Conservation (phyloP, 2,888 invertebrate genomes). For the Drosophila engyochracea region DNA sequence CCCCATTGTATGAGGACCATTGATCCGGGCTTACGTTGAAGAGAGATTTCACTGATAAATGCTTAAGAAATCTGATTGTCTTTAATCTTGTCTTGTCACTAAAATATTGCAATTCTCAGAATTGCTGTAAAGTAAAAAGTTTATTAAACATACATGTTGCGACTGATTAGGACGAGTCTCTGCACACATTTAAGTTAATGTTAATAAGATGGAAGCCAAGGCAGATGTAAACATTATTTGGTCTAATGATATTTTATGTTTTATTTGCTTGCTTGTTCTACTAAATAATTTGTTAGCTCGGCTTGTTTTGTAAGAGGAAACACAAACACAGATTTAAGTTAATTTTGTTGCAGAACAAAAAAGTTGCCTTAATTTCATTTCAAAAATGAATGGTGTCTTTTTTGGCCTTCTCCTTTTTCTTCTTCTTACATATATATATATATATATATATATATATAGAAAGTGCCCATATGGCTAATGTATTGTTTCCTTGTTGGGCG, state of each 20-base stretch:
- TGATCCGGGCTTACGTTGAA: background rate
- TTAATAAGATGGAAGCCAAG: background rate
- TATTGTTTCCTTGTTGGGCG: slow-evolving; percentile 43
- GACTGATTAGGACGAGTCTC: no score
- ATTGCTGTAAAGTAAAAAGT: background rate
- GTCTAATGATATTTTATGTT: background rate
- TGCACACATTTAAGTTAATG: background rate
- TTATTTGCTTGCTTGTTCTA: background rate
- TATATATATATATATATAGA: slow-evolving; percentile 3
- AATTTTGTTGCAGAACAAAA: slow-evolving; percentile 10
- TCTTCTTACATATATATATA: background rate
- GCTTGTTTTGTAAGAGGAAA: background rate
- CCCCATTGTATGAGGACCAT: background rate
- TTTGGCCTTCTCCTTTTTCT: background rate
- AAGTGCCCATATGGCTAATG: slow-evolving; percentile 19
- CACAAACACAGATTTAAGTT: slow-evolving; percentile 10
- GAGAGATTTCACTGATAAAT: background rate
- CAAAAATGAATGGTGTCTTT: background rate
- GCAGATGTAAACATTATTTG: background rate
- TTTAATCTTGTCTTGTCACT: background rate
- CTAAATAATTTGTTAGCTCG: background rate
- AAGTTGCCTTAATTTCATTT: slow-evolving; percentile 40
- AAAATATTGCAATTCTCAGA: background rate
- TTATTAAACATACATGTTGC: background rate
- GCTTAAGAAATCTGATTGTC: background rate